Percentiles rank a stretch among this genome's conserved stretches.
These are phyloP conservation scores for Drosophila jambulina DNA, from an alignment of 1,140 invertebrate species.

Conservation along the genomic window DNA sequence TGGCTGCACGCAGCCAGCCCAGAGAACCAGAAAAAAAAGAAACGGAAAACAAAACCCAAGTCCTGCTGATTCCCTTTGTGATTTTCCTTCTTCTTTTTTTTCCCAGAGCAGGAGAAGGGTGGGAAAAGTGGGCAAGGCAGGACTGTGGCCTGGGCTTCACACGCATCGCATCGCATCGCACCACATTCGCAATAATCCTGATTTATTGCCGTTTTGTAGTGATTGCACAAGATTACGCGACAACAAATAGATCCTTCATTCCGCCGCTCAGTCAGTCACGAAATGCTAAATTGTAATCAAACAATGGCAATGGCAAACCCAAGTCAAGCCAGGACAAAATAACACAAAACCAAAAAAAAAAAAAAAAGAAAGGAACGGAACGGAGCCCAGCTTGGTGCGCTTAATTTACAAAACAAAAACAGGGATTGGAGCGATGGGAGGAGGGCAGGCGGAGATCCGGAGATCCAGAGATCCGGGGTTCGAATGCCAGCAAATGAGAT, in stretches of 20 bases:
- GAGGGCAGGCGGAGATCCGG: neutral
- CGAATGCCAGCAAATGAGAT: slow-evolving; percentile 70
- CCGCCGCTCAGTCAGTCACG: slow-evolving; percentile 71
- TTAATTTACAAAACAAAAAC: slow-evolving; percentile 73
- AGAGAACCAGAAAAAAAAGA: slow-evolving; percentile 8
- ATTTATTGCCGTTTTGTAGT: slow-evolving; percentile 84
- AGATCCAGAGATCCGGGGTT: slow-evolving; percentile 11
- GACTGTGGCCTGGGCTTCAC: slow-evolving; percentile 51
- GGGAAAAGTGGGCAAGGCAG: slow-evolving; percentile 40
- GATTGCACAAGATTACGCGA: slow-evolving; percentile 83
- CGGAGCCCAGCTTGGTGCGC: slow-evolving; percentile 50
- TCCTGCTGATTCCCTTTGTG: slow-evolving; percentile 32
- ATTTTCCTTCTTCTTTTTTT: slow-evolving; percentile 4
- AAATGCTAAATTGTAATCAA: slow-evolving; percentile 84
- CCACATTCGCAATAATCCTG: slow-evolving; percentile 84
- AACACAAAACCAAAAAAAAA: neutral
- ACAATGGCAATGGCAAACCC: slow-evolving; percentile 70
- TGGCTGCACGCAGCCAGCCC: slow-evolving; percentile 64
- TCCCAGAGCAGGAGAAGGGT: slow-evolving; percentile 18
- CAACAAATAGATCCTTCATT: slow-evolving; percentile 84
- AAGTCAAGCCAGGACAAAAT: slow-evolving; percentile 26
- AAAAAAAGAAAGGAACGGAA: slow-evolving; percentile 36
- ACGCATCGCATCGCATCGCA: slow-evolving; percentile 69
- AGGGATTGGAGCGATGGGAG: neutral
- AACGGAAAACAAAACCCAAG: slow-evolving; percentile 41